A percentile compares a stretch with the other conserved stretches of the same genome.
Evolutionary conservation across 2,888 invertebrate species (phyloP).

Genomic region (Melangyna quadrimaculata): DNA sequence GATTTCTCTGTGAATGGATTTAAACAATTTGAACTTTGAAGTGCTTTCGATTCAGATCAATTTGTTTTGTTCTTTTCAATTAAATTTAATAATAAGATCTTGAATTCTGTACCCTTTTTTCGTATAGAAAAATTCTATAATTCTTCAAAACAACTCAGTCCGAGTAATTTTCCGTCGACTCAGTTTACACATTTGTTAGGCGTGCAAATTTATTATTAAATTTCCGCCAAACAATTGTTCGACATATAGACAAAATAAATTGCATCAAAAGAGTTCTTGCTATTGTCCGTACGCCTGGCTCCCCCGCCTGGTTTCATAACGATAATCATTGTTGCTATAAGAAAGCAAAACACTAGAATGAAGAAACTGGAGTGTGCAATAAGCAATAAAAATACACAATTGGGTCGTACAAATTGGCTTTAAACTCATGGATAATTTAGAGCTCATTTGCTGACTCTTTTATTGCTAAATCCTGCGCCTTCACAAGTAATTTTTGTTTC

Average conservation of each 20-base stretch:
- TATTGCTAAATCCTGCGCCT: no score
- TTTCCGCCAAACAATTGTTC: conserved; percentile 44
- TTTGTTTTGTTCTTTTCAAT: no score
- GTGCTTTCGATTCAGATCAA: no score
- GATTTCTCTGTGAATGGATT: no score
- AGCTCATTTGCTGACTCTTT: no score
- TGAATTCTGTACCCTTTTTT: not conserved
- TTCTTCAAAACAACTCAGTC: not conserved
- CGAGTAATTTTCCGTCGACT: conserved; percentile 8
- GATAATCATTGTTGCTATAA: conserved; percentile 19
- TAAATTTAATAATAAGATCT: no score
- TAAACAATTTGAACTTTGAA: no score
- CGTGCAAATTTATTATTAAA: conserved; percentile 44
- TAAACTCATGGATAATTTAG: no score
- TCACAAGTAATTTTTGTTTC: no score
- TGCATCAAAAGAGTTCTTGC: conserved; percentile 9
- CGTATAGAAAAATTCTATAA: not conserved
- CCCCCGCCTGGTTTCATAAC: not conserved
- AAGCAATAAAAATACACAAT: not conserved
- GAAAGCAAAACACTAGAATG: not conserved
- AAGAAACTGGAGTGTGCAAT: not conserved
- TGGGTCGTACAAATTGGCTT: not conserved
- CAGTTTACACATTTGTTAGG: conserved; percentile 3
- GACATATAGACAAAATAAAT: conserved; percentile 5
- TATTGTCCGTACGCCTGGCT: not conserved